A percentile compares a stretch with the other conserved stretches of the same genome.
These are phyloP conservation scores for Drosophila navojoa DNA, from an alignment of 1,140 invertebrate species.

Conservation along the genomic window DNA sequence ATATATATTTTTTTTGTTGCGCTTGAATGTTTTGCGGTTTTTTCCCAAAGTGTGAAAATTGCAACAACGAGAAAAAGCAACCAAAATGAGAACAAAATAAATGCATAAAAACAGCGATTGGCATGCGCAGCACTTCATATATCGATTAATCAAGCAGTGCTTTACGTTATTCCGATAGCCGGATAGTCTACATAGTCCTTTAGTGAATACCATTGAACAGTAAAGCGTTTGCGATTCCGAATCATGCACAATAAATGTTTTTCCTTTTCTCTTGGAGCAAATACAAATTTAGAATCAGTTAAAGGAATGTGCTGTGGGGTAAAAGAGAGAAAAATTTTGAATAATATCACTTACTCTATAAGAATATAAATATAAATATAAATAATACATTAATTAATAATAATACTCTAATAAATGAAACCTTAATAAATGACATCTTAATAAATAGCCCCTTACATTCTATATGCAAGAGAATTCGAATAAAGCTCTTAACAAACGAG, in stretches of 20 bases:
- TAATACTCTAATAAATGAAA: too few species aligned
- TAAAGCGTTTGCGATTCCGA: background rate
- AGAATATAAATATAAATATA: too few species aligned
- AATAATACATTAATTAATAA: too few species aligned
- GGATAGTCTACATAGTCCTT: background rate
- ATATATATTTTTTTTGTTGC: constrained; percentile 24
- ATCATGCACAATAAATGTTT: background rate
- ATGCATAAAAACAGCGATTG: constrained; percentile 8
- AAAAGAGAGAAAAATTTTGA: too few species aligned
- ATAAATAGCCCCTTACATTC: too few species aligned
- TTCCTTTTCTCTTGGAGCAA: background rate
- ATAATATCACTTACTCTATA: too few species aligned
- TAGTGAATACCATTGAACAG: background rate
- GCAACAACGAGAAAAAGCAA: constrained; percentile 3
- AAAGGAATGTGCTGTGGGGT: too few species aligned
- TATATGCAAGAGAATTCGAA: too few species aligned
- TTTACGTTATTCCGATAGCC: constrained; percentile 14
- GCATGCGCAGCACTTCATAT: constrained; percentile 15
- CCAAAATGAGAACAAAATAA: constrained; percentile 8
- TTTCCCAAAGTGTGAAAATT: constrained; percentile 36
- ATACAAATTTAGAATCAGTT: background rate
- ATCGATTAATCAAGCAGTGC: constrained; percentile 38
- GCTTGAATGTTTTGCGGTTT: constrained; percentile 42
- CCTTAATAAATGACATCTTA: too few species aligned
- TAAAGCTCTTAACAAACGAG: too few species aligned